Evolutionary conservation across 2,113 vertebrate genomes (phyloP), one percentile per base, ranked within the genome.

Genomic region (Pholis gunnellus): DNA sequence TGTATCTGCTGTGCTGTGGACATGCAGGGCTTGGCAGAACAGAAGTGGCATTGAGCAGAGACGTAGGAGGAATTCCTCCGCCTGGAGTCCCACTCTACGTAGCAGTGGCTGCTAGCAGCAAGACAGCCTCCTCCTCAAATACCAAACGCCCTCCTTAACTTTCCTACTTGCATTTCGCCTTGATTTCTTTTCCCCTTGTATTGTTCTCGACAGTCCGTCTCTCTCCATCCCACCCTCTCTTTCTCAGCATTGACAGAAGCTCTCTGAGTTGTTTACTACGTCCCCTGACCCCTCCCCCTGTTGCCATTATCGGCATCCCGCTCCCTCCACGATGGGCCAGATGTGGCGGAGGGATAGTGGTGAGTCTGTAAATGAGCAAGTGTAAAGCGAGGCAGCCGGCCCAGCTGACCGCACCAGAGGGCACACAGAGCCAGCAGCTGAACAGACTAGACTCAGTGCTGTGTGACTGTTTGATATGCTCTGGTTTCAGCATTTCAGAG

Each of bases 31-130:
- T 74, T 25, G 38, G 75, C 72, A 88, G 94, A 95, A 95, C 94
- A 95, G 90, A 94, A 90, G 93, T 90, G 86, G 90, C 89, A 94
- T 95, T 94, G 90, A 95, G 86, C 81, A 73, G 86, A 81, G 72
- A 61, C 15, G 90, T 88, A 86, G 92, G 92, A 92, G 94, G 94
- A 94, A 94, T 94, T 92, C 92, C 84, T 94, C 83, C 83, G 86
- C 91, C 91, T 83, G 74, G 72, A 89, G 82, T 91, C 88, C 87
- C 82, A 88, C 88, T 85, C 81, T 72, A 42, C 13, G 31, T 81
- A n/a, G 82, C 72, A 36, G 81, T 72, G 86, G 80, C 80, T 81
- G 76, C 77, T 72, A 50, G 79, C 75, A 78, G 80, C 85, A 83
- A 85, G 80, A 68, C 81, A 34, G 76, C 70, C 87, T 87, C 80